Evolutionary conservation across 2,113 vertebrate genomes (phyloP).

Genomic region (Oophaga pumilio): DNA sequence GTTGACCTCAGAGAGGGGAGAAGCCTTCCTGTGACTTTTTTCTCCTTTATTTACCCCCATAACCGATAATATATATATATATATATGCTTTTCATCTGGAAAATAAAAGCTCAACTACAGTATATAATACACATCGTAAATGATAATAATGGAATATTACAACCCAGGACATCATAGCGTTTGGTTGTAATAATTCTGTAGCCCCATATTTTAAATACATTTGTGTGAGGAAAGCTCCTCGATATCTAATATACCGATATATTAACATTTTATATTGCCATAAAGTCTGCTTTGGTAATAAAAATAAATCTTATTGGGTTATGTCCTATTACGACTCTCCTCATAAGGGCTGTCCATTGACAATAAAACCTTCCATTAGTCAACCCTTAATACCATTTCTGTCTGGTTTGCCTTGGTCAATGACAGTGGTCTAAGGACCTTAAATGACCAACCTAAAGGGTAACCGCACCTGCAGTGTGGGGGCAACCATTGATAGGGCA

Average conservation of each 20-base stretch:
- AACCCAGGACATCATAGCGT: background rate
- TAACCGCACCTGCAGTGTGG: background rate
- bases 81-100: background rate
- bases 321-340: background rate
- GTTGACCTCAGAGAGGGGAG: background rate
- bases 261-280: slow-evolving; percentile 30
- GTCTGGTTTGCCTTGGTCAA: slow-evolving; percentile 15
- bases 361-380: background rate
- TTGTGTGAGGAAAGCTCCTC: slow-evolving; percentile 22
- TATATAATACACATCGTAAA: slow-evolving; percentile 32
- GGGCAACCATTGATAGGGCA: background rate
- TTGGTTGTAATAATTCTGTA: slow-evolving; percentile 1
- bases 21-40: background rate
- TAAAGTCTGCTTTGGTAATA: slow-evolving; percentile 41
- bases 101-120: slow-evolving; percentile 12
- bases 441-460: background rate
- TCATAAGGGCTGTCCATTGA: slow-evolving; percentile 7
- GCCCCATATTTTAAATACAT: slow-evolving; percentile 17
- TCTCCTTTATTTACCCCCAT: background rate
- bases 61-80: background rate
- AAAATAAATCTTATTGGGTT: background rate
- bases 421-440: background rate
- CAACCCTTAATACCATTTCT: slow-evolving; percentile 28
- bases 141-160: background rate
- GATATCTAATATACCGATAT: background rate